These are phyloP conservation scores for Drosophila bunnanda DNA, from an alignment of 2,888 invertebrate genomes.

Conservation along the genomic window DNA sequence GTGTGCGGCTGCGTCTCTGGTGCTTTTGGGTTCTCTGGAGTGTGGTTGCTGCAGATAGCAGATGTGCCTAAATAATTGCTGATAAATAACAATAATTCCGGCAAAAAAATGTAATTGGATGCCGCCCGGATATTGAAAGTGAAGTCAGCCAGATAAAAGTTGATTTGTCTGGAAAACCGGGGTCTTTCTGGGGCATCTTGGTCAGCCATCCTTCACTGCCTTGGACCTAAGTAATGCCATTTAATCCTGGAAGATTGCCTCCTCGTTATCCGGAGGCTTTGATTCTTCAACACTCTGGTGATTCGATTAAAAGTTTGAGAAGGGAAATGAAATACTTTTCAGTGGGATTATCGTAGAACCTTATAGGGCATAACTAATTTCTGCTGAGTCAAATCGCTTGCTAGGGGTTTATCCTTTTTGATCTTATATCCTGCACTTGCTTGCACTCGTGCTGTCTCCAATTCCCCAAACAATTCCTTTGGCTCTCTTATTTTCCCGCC, in stretches of 20 bases:
- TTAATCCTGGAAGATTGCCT: slow-evolving; percentile 18
- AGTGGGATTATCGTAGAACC: slow-evolving; percentile 3
- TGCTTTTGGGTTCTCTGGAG: slow-evolving; percentile 35
- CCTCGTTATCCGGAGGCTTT: not conserved
- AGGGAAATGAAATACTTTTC: not conserved
- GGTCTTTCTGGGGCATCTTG: not conserved
- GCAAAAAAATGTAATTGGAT: slow-evolving; percentile 33
- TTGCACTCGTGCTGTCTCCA: slow-evolving; percentile 10
- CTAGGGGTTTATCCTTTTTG: not conserved
- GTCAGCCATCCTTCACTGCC: slow-evolving; percentile 6
- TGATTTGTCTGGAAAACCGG: slow-evolving; percentile 18
- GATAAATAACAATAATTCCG: slow-evolving; percentile 51
- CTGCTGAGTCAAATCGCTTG: not conserved
- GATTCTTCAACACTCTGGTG: slow-evolving; percentile 8
- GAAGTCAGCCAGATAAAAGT: slow-evolving; percentile 33
- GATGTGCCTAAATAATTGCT: slow-evolving; percentile 52
- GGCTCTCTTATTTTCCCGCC: slow-evolving; percentile 9
- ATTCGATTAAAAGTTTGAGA: slow-evolving; percentile 10
- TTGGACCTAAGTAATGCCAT: slow-evolving; percentile 9
- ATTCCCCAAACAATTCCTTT: slow-evolving; percentile 35
- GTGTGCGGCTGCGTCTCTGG: slow-evolving; percentile 3
- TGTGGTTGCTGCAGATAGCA: slow-evolving; percentile 50
- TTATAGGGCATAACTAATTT: slow-evolving; percentile 8
- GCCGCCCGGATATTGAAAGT: slow-evolving; percentile 41
- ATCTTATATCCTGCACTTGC: slow-evolving; percentile 14